These are phyloP conservation scores for Valencia hispanica DNA, from an alignment of 2,797 vertebrate genomes.

Conservation along the genomic window DNA sequence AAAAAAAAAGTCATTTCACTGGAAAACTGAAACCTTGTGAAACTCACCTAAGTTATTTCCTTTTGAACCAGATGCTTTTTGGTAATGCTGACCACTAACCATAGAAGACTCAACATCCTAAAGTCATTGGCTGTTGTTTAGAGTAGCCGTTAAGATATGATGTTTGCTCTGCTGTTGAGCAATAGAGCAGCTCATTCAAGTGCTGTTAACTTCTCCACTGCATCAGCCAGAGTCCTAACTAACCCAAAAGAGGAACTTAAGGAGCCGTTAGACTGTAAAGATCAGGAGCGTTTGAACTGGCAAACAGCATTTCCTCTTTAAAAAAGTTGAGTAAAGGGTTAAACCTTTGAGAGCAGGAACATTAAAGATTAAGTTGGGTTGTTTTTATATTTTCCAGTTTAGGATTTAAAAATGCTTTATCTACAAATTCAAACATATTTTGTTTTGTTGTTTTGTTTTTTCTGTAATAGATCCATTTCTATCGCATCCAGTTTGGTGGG, in stretches of 20 bases:
- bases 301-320: conserved; percentile 46
- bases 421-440: background rate
- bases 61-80: background rate
- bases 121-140: background rate
- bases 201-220: conserved; percentile 11
- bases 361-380: background rate
- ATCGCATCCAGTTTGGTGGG: conserved; percentile 97
- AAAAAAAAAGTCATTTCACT: background rate
- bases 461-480: conserved; percentile 87
- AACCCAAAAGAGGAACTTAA: conserved; percentile 71
- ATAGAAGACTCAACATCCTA: background rate
- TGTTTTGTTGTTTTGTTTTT: background rate
- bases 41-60: background rate
- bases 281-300: conserved; percentile 39
- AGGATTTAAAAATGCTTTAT: background rate
- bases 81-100: background rate
- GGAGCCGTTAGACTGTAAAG: conserved; percentile 70
- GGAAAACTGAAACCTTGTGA: background rate
- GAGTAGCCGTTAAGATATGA: conserved; percentile 4
- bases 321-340: conserved; percentile 16
- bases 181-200: conserved; percentile 29
- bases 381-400: background rate
- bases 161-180: conserved; percentile 50
- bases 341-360: background rate
- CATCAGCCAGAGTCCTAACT: conserved; percentile 5